Evolutionary conservation across 2,113 vertebrate genomes (phyloP), one percentile per base, ranked within the genome.

Genomic region (Dromaius novaehollandiae): DNA sequence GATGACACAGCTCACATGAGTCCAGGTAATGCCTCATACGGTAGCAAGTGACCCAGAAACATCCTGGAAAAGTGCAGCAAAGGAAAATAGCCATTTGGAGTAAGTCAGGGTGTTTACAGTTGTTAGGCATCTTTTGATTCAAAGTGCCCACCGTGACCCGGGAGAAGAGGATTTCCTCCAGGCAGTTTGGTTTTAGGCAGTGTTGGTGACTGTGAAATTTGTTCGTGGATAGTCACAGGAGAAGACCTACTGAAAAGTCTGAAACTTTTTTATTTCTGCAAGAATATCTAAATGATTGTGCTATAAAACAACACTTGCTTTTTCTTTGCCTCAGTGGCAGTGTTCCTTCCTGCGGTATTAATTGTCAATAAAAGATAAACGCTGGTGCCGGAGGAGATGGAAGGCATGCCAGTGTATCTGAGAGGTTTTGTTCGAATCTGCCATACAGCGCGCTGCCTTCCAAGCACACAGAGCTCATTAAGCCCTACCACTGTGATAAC

Each of bases 1-100:
- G 96, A 66, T 93, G 96, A 97, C 95, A 97, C 87, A 28, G 58
- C 92, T 96, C 97, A 95, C 95, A 94, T 16, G 60, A 96, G 95
- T 42, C 93, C 96, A 97, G 97, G 96, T 96, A 95, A 96, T 96
- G 97, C 95, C 84, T 97, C 82, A 77, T 95, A 95, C 7, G 13
- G 87, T 69, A 94, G 24, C 89, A 96, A 97, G 87, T 95, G 95
- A 96, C 94, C 97, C 96, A 95, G 96, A 95, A 96, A 95, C 78
- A 77, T 91, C 89, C 94, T 93, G 97, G 85, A 97, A 97, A 97
- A 95, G 94, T 89, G 85, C 95, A 97, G 94, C 89, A 65, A 50
- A 85, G 91, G 91, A 64, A 64, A 93, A 83, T 15, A 50, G 76
- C 89, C 68, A 51, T 76, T 75, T 68, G 93, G 83, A 96, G 69